These are phyloP conservation scores for Agrilus cyanescens DNA, from an alignment of 2,888 invertebrate genomes.

Conservation along the genomic window DNA sequence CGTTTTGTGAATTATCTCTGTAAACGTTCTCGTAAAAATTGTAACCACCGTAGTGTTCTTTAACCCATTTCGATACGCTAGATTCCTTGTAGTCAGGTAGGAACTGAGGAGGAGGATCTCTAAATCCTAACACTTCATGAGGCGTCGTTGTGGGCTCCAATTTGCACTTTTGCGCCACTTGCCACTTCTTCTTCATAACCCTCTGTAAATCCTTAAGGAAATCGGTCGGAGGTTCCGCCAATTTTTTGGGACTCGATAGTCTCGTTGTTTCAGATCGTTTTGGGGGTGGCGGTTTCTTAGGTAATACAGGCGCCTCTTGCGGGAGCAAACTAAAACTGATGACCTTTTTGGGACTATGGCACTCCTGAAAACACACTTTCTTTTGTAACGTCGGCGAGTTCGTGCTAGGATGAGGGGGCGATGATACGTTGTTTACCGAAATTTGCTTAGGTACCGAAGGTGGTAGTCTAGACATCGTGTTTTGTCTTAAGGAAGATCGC, in stretches of 20 bases:
- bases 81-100: slow-evolving; percentile 66
- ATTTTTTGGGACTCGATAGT: slow-evolving; percentile 64
- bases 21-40: slow-evolving; percentile 71
- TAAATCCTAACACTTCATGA: slow-evolving; percentile 81
- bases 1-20: slow-evolving; percentile 34
- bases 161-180: slow-evolving; percentile 86
- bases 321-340: slow-evolving; percentile 50
- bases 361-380: slow-evolving; percentile 53
- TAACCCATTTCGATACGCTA: slow-evolving; percentile 82
- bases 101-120: slow-evolving; percentile 65
- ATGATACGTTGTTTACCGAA: slow-evolving; percentile 43
- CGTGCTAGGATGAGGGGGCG: slow-evolving; percentile 38
- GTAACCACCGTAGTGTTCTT: slow-evolving; percentile 69
- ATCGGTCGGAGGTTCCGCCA: slow-evolving; percentile 66
- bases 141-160: slow-evolving; percentile 78
- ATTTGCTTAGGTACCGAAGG: slow-evolving; percentile 42
- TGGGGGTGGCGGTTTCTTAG: slow-evolving; percentile 61
- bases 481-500: slow-evolving; percentile 30
- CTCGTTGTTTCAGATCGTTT: slow-evolving; percentile 64
- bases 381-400: slow-evolving; percentile 42
- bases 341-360: slow-evolving; percentile 42
- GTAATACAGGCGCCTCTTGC: slow-evolving; percentile 45
- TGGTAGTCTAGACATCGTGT: background rate
- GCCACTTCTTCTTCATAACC: slow-evolving; percentile 89
- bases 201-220: slow-evolving; percentile 81